Base-by-base conservation (phyloP, 2,113 vertebrate genomes). In the Leiothrix lutea region DNA sequence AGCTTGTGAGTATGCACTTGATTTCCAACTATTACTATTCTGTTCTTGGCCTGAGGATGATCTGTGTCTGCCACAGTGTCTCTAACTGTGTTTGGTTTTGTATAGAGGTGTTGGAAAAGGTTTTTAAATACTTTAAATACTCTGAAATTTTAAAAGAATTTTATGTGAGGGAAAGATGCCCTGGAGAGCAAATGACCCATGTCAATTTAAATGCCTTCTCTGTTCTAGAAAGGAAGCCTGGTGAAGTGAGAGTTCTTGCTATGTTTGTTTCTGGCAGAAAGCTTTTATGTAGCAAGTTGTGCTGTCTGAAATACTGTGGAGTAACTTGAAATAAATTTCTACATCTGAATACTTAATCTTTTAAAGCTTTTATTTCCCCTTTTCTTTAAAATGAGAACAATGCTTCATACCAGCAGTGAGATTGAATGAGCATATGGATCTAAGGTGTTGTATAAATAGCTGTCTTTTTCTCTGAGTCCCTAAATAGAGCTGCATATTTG, bases 1-100 rank as follows among this genome's bases (percentile, higher is more conserved):
- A 99, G 93, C 98, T 99, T 97, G 99, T 99, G 92, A 98, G 99
- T 98, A 92, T 82, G 62, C 81, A 24, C 51, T 93, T 95, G n/a
- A 64, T 84, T 95, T 80, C 80, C 56, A 71, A 18, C 14, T 82
- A 6, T 53, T 77, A 19, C 54, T 80, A 0, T 88, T 95, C 57
- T 82, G 6, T 24, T 61, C 28, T 26, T 42, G 64, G 48, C 6
- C 44, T 61, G 21, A 75, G 40, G 33, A 79, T 36, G 29, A 25
- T 60, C 75, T 94, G 8, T 87, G 0, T 71, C 22, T 90, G n/a
- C 45, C 20, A 8, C 40, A 67, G 16, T 64, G 23, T 80, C 35
- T 92, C n/a, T 44, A 67, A 3, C 28, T 61, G 2, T 50, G 8
- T 62, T 86, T 84, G 58, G 28, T 21, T n/a, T 86, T 65, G 19